Evolutionary conservation across 2,113 vertebrate genomes (phyloP).

Genomic region (Notarius quadriscutis): DNA sequence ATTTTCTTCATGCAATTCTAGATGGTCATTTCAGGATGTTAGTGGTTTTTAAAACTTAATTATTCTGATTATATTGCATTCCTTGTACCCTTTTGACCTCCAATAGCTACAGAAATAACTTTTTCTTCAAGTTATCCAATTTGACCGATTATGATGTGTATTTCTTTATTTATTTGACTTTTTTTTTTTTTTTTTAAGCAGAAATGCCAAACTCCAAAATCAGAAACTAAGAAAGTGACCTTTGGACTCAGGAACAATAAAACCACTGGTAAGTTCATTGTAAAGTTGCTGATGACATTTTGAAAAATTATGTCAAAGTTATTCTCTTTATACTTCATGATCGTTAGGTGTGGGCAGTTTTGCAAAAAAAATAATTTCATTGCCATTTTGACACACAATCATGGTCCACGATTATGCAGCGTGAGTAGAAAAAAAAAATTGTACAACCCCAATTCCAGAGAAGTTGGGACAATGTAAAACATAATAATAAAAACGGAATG

Average conservation of each 20-base stretch:
- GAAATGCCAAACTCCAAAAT: conserved; percentile 15
- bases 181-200: background rate
- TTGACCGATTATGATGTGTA: background rate
- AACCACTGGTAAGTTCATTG: conserved; percentile 72
- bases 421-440: too few relatives aligned
- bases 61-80: background rate
- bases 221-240: conserved; percentile 78
- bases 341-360: too few relatives aligned
- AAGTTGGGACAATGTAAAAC: too few relatives aligned
- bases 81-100: background rate
- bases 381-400: too few relatives aligned
- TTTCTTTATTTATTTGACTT: background rate
- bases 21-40: too few relatives aligned
- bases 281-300: background rate
- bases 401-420: too few relatives aligned
- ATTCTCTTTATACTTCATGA: background rate
- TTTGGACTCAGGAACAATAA: conserved; percentile 84
- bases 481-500: too few relatives aligned
- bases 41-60: too few relatives aligned
- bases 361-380: too few relatives aligned
- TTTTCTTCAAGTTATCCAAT: background rate
- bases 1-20: too few relatives aligned
- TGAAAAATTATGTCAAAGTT: background rate
- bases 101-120: background rate
- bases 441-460: too few relatives aligned